Evolutionary conservation across 2,113 vertebrate genomes (phyloP), one percentile per base, ranked within the genome.

Genomic region (Ammodytes dubius): DNA sequence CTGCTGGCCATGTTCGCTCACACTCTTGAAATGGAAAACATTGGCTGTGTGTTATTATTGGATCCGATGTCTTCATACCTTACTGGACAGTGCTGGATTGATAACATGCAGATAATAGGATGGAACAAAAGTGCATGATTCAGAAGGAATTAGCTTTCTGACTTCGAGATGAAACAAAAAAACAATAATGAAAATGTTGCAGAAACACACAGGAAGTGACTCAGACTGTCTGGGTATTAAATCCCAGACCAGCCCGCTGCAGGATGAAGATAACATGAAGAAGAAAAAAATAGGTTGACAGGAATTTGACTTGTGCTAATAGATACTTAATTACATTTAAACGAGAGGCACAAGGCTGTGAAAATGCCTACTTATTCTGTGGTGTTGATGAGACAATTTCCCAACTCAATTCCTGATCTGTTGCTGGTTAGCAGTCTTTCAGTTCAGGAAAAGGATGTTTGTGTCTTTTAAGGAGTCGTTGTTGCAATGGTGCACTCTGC

Each of bases 1-100:
- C 85, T 78, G 54, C 72, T 47, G 74, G 89, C 74, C 37, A 74
- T 54, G 70, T 85, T 81, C 46, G 11, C 56, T 12, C 14, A 17
- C 59, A 63, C 42, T 8, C 19, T 10, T 27, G 17, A 64, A 52
- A 77, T 69, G 69, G 70, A 79, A 81, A 77, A 53, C 56, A 70
- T 56, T 40, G 65, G 9, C 19, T 1, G 3, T 49, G 17, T 49
- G 17, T 49, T 45, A 17, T 43, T 43, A 54, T n/a, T 6, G 17
- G 35, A 42, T 63, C 15, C 61, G 6, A 35, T 2, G 4, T 76
- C 46, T 43, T 19, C 40, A 53, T 39, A 37, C n/a, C 66, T 59
- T 10, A 49, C 47, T 6, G 14, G 13, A 58, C 5, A 35, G 19
- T 7, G 6, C 12, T 6, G 0, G n/a, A 57, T 74, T 56, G 19